These are phyloP conservation scores for Heliconius charithonia DNA, from an alignment of 2,888 invertebrate species.

Conservation along the genomic window DNA sequence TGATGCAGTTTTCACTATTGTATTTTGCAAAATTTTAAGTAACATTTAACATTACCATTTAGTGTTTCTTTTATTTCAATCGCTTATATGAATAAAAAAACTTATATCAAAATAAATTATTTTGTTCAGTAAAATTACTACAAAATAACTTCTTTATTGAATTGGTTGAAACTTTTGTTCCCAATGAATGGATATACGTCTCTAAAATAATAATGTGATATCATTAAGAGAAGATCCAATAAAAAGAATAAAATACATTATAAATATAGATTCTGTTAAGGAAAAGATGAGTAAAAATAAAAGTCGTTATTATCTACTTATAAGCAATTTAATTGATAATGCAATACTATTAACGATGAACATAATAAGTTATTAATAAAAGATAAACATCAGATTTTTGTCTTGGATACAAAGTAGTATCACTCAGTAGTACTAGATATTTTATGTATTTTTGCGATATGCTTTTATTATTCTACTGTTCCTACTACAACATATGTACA, in stretches of 20 bases:
- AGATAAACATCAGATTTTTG: neutral
- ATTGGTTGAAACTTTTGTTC: too few relatives aligned
- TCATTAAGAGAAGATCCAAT: neutral
- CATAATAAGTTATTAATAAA: neutral
- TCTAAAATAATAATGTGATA: neutral
- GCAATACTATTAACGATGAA: neutral
- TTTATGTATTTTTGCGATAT: conserved; percentile 6
- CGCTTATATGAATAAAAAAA: too few relatives aligned
- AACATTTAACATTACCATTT: too few relatives aligned
- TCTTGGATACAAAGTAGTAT: neutral
- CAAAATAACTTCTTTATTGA: too few relatives aligned
- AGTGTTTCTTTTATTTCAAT: too few relatives aligned
- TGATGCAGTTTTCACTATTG: too few relatives aligned
- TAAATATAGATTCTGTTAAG: conserved; percentile 10
- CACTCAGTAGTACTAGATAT: neutral
- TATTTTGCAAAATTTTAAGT: too few relatives aligned
- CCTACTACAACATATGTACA: neutral
- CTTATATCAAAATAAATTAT: too few relatives aligned
- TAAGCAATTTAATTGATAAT: conserved; percentile 24
- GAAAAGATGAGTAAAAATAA: conserved; percentile 28
- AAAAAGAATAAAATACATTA: neutral
- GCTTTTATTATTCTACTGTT: neutral
- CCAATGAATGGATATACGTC: conserved; percentile 69
- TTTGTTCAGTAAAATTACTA: too few relatives aligned
- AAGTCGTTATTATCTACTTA: conserved; percentile 25